Evolutionary conservation across 2,113 vertebrate species (phyloP).

Genomic region (Aplodontia rufa): DNA sequence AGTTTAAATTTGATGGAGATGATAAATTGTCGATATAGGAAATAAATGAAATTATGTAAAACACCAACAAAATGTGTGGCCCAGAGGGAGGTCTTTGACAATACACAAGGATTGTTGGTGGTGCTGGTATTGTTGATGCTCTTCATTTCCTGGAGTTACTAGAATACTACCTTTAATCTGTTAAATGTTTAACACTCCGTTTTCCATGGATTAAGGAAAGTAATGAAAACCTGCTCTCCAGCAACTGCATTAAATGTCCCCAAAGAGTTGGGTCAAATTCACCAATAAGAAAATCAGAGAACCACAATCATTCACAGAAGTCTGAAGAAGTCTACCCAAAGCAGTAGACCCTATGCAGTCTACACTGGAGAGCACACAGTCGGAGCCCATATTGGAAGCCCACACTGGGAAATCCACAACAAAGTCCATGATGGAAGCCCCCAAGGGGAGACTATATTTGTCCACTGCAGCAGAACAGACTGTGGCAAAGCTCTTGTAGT

Average conservation of each 20-base stretch:
- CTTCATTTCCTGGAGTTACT: not conserved
- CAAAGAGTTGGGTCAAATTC: not conserved
- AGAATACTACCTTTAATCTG: not conserved
- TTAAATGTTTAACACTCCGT: not conserved
- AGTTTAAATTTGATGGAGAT: not conserved
- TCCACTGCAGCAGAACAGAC: not conserved
- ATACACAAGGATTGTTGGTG: not conserved
- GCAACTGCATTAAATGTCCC: not conserved
- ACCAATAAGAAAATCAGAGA: not conserved
- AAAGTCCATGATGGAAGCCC: not conserved
- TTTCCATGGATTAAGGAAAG: not conserved
- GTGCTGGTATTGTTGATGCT: not conserved
- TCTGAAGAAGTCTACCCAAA: not conserved
- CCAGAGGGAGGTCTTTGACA: not conserved
- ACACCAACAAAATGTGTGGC: not conserved
- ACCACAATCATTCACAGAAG: not conserved
- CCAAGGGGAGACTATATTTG: accelerated
- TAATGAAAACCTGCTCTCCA: not conserved
- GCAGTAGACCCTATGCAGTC: not conserved
- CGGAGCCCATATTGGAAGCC: too few species aligned
- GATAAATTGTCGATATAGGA: not conserved
- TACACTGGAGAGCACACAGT: accelerated
- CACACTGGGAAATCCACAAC: too few species aligned
- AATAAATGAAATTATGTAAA: too few species aligned
- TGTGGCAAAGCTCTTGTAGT: not conserved